phyloP scores from a whole-genome alignment of 2,113 vertebrate genomes.

The Jaculus jaculus region DNA sequence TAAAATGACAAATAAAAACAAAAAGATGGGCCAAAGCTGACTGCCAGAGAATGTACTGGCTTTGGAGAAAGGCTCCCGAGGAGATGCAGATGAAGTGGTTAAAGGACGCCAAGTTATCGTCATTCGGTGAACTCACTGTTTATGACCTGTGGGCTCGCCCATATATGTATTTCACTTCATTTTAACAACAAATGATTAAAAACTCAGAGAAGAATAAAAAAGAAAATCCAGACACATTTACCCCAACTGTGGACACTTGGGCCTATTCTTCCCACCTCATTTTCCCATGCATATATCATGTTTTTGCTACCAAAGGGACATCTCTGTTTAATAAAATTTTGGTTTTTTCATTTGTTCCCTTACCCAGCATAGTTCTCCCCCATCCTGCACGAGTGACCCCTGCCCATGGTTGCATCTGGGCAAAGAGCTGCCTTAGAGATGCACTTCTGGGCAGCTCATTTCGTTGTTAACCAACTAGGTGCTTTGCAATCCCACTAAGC shows the following conservation, averaged over 20 bases:
- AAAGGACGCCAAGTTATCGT: neutral
- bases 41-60: no score
- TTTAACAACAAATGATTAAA: neutral
- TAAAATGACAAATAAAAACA: neutral
- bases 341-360: neutral
- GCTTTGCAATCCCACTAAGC: neutral
- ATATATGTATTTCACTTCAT: neutral
- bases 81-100: no score
- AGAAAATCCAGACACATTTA: neutral
- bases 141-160: no score
- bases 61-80: no score
- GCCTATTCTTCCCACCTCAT: neutral
- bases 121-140: neutral
- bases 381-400: neutral
- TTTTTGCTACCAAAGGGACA: neutral
- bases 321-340: neutral
- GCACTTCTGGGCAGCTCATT: neutral
- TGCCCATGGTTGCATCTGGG: rapidly evolving
- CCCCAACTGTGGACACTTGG: neutral
- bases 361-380: neutral
- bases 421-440: neutral
- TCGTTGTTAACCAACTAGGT: neutral
- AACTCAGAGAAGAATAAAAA: neutral
- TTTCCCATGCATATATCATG: neutral
- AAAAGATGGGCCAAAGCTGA: neutral